These are phyloP conservation scores for Cuniculus paca DNA, from an alignment of 2,797 vertebrate genomes.

Conservation along the genomic window DNA sequence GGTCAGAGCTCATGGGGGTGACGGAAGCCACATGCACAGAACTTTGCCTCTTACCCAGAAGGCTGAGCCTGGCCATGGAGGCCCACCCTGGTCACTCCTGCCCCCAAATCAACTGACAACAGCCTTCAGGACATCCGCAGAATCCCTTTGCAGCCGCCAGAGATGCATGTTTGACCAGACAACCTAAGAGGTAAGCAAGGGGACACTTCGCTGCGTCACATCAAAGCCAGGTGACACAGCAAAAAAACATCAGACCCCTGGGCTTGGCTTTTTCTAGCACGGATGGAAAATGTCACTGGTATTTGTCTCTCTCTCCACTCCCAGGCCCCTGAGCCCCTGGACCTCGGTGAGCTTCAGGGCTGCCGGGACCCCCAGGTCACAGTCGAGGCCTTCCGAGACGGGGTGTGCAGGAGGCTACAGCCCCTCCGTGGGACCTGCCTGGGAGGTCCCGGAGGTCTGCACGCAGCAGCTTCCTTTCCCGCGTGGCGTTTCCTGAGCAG, in stretches of 20 bases:
- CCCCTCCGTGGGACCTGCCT: fast-evolving
- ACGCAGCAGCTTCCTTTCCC: constrained; percentile 82
- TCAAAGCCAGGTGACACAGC: not conserved
- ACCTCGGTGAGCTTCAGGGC: not conserved
- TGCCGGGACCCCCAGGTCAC: not conserved
- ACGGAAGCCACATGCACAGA: not conserved
- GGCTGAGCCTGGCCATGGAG: not conserved
- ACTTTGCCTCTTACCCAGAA: not conserved
- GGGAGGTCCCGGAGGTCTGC: constrained; percentile 48
- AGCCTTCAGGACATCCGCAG: not conserved
- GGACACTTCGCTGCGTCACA: not conserved
- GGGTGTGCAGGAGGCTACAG: not conserved
- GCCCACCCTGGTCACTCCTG: not conserved
- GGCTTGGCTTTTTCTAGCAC: not conserved
- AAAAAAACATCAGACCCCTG: not conserved
- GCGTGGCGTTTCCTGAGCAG: constrained; percentile 81
- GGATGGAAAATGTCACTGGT: not conserved
- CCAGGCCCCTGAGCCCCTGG: not conserved
- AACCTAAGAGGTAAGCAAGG: too few relatives aligned
- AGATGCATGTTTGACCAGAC: too few relatives aligned
- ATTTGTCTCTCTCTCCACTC: not conserved
- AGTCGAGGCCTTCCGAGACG: not conserved
- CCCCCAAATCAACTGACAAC: not conserved
- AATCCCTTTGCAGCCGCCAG: not conserved
- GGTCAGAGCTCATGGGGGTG: too few relatives aligned